A percentile compares a stretch with the other conserved stretches of the same genome.
Evolutionary conservation across 1,140 invertebrate genomes (phyloP).

Genomic region (Caenorhabditis briggsae): DNA sequence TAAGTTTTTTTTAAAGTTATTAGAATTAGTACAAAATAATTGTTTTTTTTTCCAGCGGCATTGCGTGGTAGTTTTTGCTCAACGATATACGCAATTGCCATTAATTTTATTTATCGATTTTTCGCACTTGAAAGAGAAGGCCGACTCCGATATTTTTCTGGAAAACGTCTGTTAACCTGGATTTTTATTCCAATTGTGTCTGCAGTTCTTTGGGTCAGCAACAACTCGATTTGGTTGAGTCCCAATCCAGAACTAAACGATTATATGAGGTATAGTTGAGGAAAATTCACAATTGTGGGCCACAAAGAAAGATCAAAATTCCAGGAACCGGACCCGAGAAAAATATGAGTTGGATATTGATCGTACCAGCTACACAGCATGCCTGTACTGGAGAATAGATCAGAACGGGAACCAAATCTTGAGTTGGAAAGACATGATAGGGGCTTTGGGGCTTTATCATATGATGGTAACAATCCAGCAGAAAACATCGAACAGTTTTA

Average conservation of each 20-base stretch:
- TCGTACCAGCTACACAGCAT: background rate
- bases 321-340: background rate
- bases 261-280: background rate
- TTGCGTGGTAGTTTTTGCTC: background rate
- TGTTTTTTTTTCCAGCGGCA: background rate
- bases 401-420: background rate
- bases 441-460: background rate
- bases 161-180: background rate
- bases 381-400: background rate
- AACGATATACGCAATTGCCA: background rate
- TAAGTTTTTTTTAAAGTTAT: background rate
- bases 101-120: conserved; percentile 4
- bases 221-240: background rate
- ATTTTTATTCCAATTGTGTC: background rate
- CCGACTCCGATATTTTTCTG: background rate
- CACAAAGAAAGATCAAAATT: background rate
- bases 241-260: background rate
- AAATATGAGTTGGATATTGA: background rate
- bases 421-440: background rate
- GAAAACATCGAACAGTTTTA: too few relatives aligned
- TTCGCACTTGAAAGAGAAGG: background rate
- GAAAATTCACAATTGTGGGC: too few relatives aligned
- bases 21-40: background rate
- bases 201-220: background rate
- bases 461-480: background rate